Evolutionary conservation across 2,797 vertebrate genomes (phyloP).

Genomic region (Lophotriccus pileatus): DNA sequence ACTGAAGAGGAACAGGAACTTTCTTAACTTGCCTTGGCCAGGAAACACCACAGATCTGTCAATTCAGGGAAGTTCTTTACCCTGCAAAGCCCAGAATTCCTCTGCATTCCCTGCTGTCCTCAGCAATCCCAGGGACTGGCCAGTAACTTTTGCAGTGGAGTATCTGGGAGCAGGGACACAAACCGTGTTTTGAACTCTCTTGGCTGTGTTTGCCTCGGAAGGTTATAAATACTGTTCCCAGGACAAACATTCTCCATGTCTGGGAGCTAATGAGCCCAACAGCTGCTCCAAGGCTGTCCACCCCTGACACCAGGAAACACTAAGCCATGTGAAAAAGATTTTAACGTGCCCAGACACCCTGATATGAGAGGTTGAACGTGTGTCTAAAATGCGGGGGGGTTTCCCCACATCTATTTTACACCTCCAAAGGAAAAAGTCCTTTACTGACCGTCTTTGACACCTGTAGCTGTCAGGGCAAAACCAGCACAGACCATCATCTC

Average conservation of each 20-base stretch:
- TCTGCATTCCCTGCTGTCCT: background rate
- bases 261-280: constrained; percentile 29
- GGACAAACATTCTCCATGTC: constrained; percentile 33
- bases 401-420: background rate
- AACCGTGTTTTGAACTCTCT: background rate
- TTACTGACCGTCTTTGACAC: background rate
- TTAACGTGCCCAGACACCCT: background rate
- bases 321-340: constrained; percentile 36
- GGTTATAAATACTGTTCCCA: constrained; percentile 43
- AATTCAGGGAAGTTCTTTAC: background rate
- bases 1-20: background rate
- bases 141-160: background rate
- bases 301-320: constrained; percentile 38
- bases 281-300: constrained; percentile 19
- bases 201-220: background rate
- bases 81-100: background rate
- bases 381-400: background rate
- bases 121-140: background rate
- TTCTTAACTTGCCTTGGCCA: background rate
- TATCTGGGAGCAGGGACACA: background rate
- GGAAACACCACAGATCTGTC: background rate
- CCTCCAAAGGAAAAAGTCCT: background rate
- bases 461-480: background rate
- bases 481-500: background rate
- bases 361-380: background rate